Conservation (phyloP, 2,797 vertebrate genomes). For the Helostoma temminkii region DNA sequence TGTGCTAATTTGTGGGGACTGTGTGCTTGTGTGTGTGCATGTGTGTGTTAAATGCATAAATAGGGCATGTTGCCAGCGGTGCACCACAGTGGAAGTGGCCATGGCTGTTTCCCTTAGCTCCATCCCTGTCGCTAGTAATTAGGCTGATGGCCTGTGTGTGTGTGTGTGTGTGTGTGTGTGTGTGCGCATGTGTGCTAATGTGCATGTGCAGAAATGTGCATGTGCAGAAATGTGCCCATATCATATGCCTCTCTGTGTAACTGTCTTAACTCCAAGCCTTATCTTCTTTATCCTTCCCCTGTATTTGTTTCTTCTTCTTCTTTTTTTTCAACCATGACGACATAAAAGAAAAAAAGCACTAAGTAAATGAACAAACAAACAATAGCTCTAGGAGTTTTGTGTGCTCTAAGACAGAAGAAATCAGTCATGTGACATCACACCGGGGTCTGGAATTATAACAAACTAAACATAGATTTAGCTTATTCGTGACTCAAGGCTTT, state of each 20-base stretch:
- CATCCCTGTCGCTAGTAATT: constrained; percentile 77
- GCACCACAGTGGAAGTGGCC: constrained; percentile 73
- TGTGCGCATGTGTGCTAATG: constrained; percentile 14
- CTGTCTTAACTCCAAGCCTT: constrained; percentile 43
- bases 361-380: constrained; percentile 50
- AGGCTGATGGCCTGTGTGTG: constrained; percentile 69
- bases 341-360: constrained; percentile 17
- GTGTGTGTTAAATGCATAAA: constrained; percentile 65
- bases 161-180: constrained; percentile 13
- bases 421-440: constrained; percentile 63
- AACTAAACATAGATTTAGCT: constrained; percentile 69
- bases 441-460: constrained; percentile 55
- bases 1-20: constrained; percentile 30
- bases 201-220: too few relatives aligned
- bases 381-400: constrained; percentile 52
- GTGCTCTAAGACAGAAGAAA: constrained; percentile 48
- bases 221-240: constrained; percentile 18
- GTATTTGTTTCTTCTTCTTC: neutral
- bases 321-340: constrained; percentile 35
- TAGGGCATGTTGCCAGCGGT: constrained; percentile 71
- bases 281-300: constrained; percentile 44
- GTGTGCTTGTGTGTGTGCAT: constrained; percentile 19
- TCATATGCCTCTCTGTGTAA: constrained; percentile 49
- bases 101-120: constrained; percentile 66
- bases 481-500: constrained; percentile 53